A percentile compares a stretch with the other conserved stretches of the same genome.
phyloP scores from a whole-genome alignment of 2,113 vertebrate species.

The Phaethon lepturus region DNA sequence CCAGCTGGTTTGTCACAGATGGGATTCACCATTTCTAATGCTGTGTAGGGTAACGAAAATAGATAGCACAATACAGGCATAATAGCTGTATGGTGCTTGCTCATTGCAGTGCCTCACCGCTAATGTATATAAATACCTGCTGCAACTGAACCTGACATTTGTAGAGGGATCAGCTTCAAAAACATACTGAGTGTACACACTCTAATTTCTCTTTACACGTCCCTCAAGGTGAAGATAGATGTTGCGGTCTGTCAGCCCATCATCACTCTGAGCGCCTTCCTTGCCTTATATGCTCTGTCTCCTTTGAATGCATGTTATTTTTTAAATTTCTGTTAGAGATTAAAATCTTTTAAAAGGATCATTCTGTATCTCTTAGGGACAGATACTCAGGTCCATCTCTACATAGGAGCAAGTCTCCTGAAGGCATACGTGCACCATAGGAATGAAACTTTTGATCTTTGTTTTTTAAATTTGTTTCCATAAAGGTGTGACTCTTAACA shows the following conservation, averaged over 20 bases:
- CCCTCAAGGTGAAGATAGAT: slow-evolving; percentile 27
- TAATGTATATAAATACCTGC: slow-evolving; percentile 34
- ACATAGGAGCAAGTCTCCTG: not conserved
- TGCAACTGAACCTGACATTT: slow-evolving; percentile 28
- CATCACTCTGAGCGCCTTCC: not conserved
- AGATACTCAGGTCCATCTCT: not conserved
- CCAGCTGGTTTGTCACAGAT: not conserved
- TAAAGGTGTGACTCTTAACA: not conserved
- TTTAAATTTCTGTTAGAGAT: not conserved
- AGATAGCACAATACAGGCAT: not conserved
- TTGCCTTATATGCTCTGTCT: not conserved
- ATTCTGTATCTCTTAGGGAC: not conserved
- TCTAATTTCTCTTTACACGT: not conserved
- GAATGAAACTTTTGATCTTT: not conserved
- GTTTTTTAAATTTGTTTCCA: not conserved
- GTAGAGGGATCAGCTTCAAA: slow-evolving; percentile 31
- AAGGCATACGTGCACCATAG: not conserved
- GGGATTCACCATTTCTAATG: not conserved
- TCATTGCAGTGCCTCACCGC: not conserved
- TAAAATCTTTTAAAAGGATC: not conserved
- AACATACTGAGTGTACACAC: not conserved
- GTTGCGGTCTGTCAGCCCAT: not conserved
- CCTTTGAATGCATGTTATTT: not conserved
- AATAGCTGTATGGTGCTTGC: not conserved
- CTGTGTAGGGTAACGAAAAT: not conserved